Percentiles rank a stretch among this genome's conserved stretches.
These are phyloP conservation scores for Charaxes varanes DNA, from an alignment of 1,140 invertebrate genomes.

Conservation along the genomic window DNA sequence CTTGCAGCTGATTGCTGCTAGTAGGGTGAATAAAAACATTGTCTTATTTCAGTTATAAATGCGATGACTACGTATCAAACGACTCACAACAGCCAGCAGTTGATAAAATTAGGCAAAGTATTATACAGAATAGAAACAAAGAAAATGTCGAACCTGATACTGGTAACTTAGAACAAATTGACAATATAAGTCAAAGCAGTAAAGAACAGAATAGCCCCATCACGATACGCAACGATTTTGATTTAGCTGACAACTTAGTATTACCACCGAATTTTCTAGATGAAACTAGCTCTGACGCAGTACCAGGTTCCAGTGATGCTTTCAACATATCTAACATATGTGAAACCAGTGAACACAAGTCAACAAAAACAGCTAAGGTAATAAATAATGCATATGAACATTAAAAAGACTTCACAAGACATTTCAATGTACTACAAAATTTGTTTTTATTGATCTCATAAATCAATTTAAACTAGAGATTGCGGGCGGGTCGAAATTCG, in stretches of 20 bases:
- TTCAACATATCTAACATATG: slow-evolving; percentile 10
- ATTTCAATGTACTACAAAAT: no score
- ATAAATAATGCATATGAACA: no score
- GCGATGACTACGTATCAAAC: slow-evolving; percentile 88
- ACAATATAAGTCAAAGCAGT: slow-evolving; percentile 37
- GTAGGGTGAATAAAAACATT: no score
- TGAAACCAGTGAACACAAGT: slow-evolving; percentile 29
- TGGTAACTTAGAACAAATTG: slow-evolving; percentile 30
- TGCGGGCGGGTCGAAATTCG: no score
- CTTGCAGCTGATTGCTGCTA: no score
- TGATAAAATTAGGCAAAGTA: slow-evolving; percentile 76
- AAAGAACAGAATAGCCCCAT: slow-evolving; percentile 25
- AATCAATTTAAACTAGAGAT: no score
- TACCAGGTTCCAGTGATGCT: slow-evolving; percentile 30
- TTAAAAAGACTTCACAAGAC: no score
- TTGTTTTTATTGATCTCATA: no score
- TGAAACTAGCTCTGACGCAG: slow-evolving; percentile 17
- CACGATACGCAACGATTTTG: slow-evolving; percentile 27
- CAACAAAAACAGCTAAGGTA: slow-evolving; percentile 43
- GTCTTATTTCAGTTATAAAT: slow-evolving; percentile 80
- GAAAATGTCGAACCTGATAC: slow-evolving; percentile 30
- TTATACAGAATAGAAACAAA: slow-evolving; percentile 66
- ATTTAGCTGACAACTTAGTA: slow-evolving; percentile 34
- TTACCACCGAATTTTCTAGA: slow-evolving; percentile 34
- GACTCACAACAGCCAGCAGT: slow-evolving; percentile 79